These are phyloP conservation scores for Hapalemur alaotrensis DNA, from an alignment of 2,797 vertebrate species.

Conservation along the genomic window DNA sequence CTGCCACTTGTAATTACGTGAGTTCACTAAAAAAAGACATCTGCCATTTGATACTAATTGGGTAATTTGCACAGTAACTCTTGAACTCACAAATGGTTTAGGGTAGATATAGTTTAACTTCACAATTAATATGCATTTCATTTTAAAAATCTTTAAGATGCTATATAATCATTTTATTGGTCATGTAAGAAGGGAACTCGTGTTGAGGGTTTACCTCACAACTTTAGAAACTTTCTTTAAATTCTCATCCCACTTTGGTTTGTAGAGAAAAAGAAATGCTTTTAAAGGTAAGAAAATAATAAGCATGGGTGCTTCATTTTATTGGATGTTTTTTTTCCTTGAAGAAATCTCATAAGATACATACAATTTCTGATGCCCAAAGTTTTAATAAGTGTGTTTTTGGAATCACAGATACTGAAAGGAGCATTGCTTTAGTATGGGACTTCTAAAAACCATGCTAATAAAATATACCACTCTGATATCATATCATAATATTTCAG, in stretches of 20 bases:
- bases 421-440: background rate
- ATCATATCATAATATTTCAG: background rate
- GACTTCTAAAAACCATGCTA: background rate
- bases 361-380: conserved; percentile 58
- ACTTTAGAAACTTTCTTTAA: conserved; percentile 25
- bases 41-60: background rate
- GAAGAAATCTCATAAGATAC: conserved; percentile 44
- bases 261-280: conserved; percentile 38
- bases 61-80: background rate
- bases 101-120: background rate
- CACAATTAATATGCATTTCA: background rate
- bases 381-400: conserved; percentile 72
- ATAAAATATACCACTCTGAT: background rate
- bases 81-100: background rate
- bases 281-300: conserved; percentile 63
- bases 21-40: background rate
- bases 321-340: conserved; percentile 16
- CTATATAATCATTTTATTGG: background rate
- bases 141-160: background rate
- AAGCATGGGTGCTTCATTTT: conserved; percentile 47
- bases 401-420: conserved; percentile 70
- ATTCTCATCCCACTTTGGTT: conserved; percentile 41
- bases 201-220: background rate
- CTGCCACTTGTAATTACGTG: background rate
- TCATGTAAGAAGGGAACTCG: background rate